phyloP scores from a whole-genome alignment of 1,140 invertebrate species.

The Zelostemma sp. region DNA sequence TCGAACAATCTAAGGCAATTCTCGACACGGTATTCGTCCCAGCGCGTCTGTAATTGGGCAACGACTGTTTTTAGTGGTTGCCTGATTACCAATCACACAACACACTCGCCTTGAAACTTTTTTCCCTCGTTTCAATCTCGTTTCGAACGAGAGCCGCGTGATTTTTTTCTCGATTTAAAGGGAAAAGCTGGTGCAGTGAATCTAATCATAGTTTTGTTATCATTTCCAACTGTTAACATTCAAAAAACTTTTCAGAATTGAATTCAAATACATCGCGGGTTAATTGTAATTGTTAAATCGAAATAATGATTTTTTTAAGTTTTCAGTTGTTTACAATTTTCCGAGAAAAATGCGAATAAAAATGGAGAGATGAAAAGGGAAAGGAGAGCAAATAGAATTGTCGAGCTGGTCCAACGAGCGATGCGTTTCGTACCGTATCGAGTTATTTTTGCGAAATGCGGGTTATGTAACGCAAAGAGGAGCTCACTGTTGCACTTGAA shows the following conservation, averaged over 20 bases:
- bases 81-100: background rate
- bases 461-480: conserved; percentile 39
- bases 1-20: background rate
- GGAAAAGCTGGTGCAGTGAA: background rate
- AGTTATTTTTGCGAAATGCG: conserved; percentile 44
- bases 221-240: background rate
- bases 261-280: no score
- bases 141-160: background rate
- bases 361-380: background rate
- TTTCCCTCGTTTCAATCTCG: background rate
- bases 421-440: conserved; percentile 35
- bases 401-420: conserved; percentile 14
- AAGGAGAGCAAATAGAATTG: background rate
- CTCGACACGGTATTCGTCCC: background rate
- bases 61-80: background rate
- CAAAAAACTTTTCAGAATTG: background rate
- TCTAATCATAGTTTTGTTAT: background rate
- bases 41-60: conserved; percentile 4
- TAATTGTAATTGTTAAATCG: no score
- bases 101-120: background rate
- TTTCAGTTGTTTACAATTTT: no score
- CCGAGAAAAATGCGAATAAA: background rate
- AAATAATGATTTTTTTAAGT: no score
- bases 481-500: conserved; percentile 41
- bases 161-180: background rate